Percentiles rank a stretch among this genome's conserved stretches.
phyloP scores from a whole-genome alignment of 1,140 invertebrate species.

The Eriocheir sinensis region DNA sequence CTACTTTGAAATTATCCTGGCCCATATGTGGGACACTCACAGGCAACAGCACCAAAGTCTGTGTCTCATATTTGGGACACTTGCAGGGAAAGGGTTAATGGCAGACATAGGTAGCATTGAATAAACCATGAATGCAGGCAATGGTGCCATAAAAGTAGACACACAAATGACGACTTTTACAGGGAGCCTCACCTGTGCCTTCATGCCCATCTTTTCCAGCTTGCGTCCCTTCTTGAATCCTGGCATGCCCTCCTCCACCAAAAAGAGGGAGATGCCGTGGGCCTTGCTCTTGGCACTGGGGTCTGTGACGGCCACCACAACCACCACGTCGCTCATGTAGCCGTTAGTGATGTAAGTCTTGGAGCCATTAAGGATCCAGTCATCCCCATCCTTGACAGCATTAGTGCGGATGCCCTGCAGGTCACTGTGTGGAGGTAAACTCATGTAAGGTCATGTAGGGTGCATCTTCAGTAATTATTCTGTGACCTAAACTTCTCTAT shows the following conservation, averaged over 20 bases:
- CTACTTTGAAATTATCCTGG: too few relatives aligned
- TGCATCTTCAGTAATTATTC: neutral
- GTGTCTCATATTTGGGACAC: too few relatives aligned
- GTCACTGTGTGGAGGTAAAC: constrained; percentile 80
- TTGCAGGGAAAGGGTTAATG: too few relatives aligned
- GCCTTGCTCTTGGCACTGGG: constrained; percentile 82
- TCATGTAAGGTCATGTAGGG: neutral
- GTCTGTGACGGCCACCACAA: constrained; percentile 83
- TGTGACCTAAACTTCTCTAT: too few relatives aligned
- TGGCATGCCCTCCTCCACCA: constrained; percentile 83
- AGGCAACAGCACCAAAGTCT: too few relatives aligned
- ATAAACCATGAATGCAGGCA: too few relatives aligned
- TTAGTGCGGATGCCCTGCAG: constrained; percentile 83
- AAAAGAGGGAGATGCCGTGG: constrained; percentile 83
- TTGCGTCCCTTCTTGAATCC: constrained; percentile 83
- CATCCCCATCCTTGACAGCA: constrained; percentile 82
- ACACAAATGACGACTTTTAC: too few relatives aligned
- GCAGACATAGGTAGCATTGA: too few relatives aligned
- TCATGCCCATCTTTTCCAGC: constrained; percentile 83
- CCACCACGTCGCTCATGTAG: constrained; percentile 82
- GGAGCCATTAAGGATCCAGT: constrained; percentile 83
- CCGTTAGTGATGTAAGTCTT: constrained; percentile 84
- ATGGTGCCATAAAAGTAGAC: too few relatives aligned
- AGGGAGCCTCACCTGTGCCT: constrained; percentile 81
- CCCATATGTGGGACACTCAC: too few relatives aligned